Conservation (phyloP, 1,140 invertebrate species). For the Spodoptera litura region DNA sequence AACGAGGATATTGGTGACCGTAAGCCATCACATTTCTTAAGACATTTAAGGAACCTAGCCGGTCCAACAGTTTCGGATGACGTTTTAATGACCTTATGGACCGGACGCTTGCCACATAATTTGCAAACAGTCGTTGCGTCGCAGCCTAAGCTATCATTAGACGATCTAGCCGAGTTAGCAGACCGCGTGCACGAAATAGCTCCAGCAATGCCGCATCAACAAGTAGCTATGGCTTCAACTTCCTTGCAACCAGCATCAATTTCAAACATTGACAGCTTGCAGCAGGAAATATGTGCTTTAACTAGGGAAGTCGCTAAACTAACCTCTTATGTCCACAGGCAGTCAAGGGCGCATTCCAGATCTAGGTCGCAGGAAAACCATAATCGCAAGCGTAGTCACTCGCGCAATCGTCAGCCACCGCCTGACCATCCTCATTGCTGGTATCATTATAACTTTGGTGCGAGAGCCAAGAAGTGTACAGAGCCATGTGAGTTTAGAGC, state of each 20-base stretch:
- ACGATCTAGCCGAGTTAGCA: neutral
- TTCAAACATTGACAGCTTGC: neutral
- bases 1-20: constrained; percentile 15
- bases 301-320: neutral
- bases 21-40: constrained; percentile 8
- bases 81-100: neutral
- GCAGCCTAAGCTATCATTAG: neutral
- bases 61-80: constrained; percentile 3
- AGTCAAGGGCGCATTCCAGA: neutral
- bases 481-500: neutral
- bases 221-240: neutral
- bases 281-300: neutral
- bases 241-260: neutral
- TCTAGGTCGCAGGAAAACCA: neutral
- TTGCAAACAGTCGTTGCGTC: constrained; percentile 7
- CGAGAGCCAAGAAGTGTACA: neutral
- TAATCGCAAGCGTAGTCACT: neutral
- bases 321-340: neutral
- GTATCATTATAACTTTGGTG: neutral
- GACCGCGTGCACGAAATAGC: neutral
- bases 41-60: constrained; percentile 6
- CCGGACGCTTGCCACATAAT: neutral
- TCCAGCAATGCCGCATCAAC: neutral
- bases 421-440: neutral
- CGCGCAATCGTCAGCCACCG: neutral